Conservation (phyloP, 2,797 vertebrate genomes). For the Avahi laniger region DNA sequence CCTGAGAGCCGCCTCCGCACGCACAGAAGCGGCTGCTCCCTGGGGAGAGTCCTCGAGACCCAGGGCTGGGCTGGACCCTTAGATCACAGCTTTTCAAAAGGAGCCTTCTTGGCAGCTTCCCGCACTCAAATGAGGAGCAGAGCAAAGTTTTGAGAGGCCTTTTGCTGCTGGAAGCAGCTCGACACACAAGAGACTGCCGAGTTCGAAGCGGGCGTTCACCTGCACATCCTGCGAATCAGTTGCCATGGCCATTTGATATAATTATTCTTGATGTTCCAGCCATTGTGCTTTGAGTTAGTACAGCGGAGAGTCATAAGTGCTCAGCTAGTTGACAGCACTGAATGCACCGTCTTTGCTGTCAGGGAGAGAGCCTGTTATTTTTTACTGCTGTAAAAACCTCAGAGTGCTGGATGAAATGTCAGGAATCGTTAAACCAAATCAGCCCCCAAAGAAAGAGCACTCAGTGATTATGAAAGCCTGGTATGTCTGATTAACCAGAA, state of each 20-base stretch:
- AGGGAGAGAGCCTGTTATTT: slow-evolving; percentile 48
- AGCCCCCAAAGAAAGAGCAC: background rate
- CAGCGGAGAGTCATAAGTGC: background rate
- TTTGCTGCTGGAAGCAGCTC: background rate
- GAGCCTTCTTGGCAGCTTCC: background rate
- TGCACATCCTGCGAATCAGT: background rate
- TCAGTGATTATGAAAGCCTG: slow-evolving; percentile 45
- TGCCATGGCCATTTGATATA: background rate
- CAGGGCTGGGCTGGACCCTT: background rate
- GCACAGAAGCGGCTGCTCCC: background rate
- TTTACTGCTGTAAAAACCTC: slow-evolving; percentile 73
- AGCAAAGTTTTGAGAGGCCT: background rate
- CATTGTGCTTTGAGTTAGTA: background rate
- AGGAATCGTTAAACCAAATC: slow-evolving; percentile 74
- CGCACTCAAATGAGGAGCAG: background rate
- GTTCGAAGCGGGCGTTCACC: background rate
- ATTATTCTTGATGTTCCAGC: slow-evolving; percentile 34
- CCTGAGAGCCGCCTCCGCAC: background rate
- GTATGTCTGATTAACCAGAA: slow-evolving; percentile 71
- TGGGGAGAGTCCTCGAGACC: background rate
- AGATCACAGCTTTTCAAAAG: background rate
- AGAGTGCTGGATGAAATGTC: slow-evolving; percentile 67
- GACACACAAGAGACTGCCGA: background rate
- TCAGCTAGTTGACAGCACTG: slow-evolving; percentile 25
- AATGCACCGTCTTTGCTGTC: slow-evolving; percentile 51